A percentile compares a stretch with the other conserved stretches of the same genome.
Evolutionary conservation across 37 sponge, comb jelly and placozoan genomes (phyloP).

Genomic region (Amphimedon queenslandica): DNA sequence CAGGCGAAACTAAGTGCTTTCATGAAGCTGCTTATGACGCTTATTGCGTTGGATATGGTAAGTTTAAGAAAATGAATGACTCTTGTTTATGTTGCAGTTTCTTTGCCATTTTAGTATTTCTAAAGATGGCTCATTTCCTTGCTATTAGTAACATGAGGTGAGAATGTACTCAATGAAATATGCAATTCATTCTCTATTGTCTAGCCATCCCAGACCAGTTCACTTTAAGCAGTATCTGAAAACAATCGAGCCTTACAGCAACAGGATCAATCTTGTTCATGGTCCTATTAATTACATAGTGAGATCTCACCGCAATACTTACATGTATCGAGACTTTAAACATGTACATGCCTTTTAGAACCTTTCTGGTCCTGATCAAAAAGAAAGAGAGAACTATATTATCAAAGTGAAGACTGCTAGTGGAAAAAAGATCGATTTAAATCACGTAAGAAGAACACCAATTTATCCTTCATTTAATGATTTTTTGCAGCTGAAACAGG

Average conservation of each 20-base stretch:
- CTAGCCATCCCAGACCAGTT: conserved; percentile 46
- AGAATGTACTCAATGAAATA: background rate
- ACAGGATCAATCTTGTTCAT: conserved; percentile 59
- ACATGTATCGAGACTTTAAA: no score
- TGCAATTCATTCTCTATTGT: background rate
- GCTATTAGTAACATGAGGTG: conserved; percentile 64
- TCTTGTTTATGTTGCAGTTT: background rate
- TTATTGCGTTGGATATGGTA: conserved; percentile 68
- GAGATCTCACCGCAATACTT: no score
- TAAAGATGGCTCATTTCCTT: conserved; percentile 60
- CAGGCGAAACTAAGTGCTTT: conserved; percentile 10
- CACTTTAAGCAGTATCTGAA: conserved; percentile 48
- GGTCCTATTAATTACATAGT: conserved; percentile 67
- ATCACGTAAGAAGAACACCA: background rate
- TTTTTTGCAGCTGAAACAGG: no score
- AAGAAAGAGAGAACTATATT: background rate
- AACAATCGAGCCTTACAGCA: conserved; percentile 33
- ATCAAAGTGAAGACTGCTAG: background rate
- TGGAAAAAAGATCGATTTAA: background rate
- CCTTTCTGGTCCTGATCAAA: background rate
- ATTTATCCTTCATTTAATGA: no score
- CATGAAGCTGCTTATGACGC: conserved; percentile 83
- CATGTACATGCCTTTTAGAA: background rate
- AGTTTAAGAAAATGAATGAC: background rate
- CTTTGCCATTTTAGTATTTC: conserved; percentile 49